Percentiles rank a stretch among this genome's conserved stretches.
Conservation (phyloP, 1,140 invertebrate species). For the Ylistrum balloti region DNA sequence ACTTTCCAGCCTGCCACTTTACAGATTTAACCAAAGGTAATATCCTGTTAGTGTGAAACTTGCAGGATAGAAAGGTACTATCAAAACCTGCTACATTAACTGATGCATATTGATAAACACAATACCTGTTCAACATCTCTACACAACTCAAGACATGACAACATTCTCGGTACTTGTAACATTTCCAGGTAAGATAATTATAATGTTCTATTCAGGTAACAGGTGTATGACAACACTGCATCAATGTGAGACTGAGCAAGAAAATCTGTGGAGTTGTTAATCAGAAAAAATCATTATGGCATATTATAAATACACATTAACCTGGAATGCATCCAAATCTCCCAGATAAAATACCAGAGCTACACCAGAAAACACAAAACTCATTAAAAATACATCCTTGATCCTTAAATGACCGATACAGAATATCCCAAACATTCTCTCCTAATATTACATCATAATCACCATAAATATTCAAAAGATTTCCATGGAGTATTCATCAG, state of each 20-base stretch:
- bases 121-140: not conserved
- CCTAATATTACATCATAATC: slow-evolving; percentile 29
- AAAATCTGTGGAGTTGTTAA: not conserved
- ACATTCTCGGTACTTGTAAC: not conserved
- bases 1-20: no score
- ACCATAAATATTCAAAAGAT: slow-evolving; percentile 19
- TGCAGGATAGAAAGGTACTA: no score
- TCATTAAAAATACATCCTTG: slow-evolving; percentile 17
- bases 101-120: no score
- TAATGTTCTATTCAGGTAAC: no score
- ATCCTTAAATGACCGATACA: not conserved
- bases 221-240: not conserved
- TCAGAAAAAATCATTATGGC: not conserved
- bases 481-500: not conserved
- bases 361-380: not conserved
- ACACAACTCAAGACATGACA: not conserved
- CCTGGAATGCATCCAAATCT: not conserved
- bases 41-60: no score
- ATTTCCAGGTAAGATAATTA: not conserved
- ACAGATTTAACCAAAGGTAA: no score
- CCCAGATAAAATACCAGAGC: not conserved
- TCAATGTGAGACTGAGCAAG: not conserved
- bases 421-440: slow-evolving; percentile 34
- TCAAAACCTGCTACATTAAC: no score
- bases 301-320: no score